These are phyloP conservation scores for Eristalis arbustorum DNA, from an alignment of 2,888 invertebrate genomes.

Conservation along the genomic window DNA sequence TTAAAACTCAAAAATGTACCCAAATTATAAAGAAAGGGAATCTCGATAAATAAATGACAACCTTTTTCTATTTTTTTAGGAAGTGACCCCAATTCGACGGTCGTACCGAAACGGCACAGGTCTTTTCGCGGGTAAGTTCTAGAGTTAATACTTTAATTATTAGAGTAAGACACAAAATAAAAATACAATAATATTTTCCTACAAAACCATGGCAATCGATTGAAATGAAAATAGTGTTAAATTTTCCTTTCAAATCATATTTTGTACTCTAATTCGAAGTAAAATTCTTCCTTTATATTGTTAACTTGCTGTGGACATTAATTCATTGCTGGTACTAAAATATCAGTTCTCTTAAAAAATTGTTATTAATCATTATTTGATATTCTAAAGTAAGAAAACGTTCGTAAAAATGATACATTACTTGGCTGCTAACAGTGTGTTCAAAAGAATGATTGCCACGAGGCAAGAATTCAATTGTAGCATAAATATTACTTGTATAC, in stretches of 20 bases:
- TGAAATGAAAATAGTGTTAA: background rate
- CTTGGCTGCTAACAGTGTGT: background rate
- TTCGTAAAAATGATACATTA: too few species aligned
- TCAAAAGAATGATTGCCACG: background rate
- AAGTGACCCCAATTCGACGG: constrained; percentile 73
- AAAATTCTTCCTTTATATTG: background rate
- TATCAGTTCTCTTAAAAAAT: too few species aligned
- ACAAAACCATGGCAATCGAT: background rate
- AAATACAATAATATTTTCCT: background rate
- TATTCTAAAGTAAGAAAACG: background rate
- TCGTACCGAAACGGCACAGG: constrained; percentile 71
- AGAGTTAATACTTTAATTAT: background rate
- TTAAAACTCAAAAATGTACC: background rate
- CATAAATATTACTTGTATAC: background rate
- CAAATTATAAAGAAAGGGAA: background rate
- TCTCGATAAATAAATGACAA: background rate
- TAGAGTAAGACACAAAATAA: background rate
- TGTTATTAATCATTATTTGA: background rate
- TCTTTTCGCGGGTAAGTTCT: constrained; percentile 71
- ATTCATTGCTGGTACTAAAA: too few species aligned
- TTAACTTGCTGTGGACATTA: too few species aligned
- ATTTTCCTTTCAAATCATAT: background rate
- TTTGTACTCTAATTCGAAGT: background rate
- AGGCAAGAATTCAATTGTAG: background rate
- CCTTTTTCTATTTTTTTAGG: constrained; percentile 59